A percentile compares a stretch with the other conserved stretches of the same genome.
Conservation (phyloP, 2,113 vertebrate species). For the Hippopotamus amphibius region DNA sequence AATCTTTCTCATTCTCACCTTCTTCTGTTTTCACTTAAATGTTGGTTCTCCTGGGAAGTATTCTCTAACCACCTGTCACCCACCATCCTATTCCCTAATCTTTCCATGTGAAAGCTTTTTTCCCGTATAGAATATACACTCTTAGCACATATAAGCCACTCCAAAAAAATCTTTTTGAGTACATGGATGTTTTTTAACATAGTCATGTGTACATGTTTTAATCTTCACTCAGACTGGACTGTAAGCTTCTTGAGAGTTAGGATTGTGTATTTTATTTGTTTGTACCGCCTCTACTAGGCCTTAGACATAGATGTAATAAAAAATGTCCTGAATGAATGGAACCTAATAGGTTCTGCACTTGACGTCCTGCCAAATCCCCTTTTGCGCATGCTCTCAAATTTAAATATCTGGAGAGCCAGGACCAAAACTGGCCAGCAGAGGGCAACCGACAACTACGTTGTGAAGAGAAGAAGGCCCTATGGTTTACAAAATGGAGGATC, state of each 20-base stretch:
- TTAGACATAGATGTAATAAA: neutral
- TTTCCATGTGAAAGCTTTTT: neutral
- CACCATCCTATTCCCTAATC: neutral
- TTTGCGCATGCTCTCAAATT: neutral
- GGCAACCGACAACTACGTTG: conserved; percentile 43
- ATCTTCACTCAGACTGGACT: neutral
- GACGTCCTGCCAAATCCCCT: neutral
- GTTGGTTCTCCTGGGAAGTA: neutral
- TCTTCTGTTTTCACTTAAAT: neutral
- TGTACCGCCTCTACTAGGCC: neutral
- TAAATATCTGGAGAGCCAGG: neutral
- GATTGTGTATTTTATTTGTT: neutral
- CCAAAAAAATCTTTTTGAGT: neutral
- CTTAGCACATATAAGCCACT: neutral
- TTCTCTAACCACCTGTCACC: neutral
- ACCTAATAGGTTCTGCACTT: neutral
- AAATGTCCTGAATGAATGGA: neutral
- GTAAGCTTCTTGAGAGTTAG: neutral
- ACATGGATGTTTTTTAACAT: conserved; percentile 4
- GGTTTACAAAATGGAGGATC: conserved; percentile 75
- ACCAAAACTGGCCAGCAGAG: conserved; percentile 71
- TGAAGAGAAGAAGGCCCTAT: neutral
- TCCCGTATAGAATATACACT: neutral
- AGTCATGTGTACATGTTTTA: neutral
- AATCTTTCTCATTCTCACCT: neutral